Conservation (phyloP, 2,797 vertebrate species). For the Amazonetta brasiliensis region DNA sequence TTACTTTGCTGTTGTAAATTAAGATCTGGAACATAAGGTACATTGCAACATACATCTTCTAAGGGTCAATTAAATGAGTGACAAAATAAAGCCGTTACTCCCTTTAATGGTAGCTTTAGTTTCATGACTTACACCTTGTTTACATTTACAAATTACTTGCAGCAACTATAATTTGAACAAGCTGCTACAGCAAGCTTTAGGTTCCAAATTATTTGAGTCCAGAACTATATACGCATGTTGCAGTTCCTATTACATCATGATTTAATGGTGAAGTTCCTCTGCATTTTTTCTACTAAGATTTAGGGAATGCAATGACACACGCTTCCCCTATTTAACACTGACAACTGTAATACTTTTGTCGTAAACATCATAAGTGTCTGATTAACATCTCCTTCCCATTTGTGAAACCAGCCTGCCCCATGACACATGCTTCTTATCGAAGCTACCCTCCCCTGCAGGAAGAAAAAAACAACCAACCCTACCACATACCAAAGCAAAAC, state of each 20-base stretch:
- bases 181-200: neutral
- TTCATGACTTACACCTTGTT: conserved; percentile 6
- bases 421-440: neutral
- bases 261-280: neutral
- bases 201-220: neutral
- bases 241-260: neutral
- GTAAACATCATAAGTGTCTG: neutral
- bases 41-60: neutral
- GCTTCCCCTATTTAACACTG: neutral
- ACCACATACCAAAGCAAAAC: neutral
- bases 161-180: conserved; percentile 1
- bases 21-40: no score
- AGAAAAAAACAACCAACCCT: neutral
- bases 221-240: neutral
- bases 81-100: conserved; percentile 36
- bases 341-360: neutral
- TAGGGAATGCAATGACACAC: neutral
- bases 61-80: conserved; percentile 43
- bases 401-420: neutral
- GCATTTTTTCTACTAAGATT: neutral
- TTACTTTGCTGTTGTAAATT: neutral
- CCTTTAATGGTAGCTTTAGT: conserved; percentile 41
- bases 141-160: conserved; percentile 20
- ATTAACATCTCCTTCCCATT: neutral
- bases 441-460: neutral